phyloP scores from a whole-genome alignment of 2,888 invertebrate species.

The Caenorhabditis uteleia region DNA sequence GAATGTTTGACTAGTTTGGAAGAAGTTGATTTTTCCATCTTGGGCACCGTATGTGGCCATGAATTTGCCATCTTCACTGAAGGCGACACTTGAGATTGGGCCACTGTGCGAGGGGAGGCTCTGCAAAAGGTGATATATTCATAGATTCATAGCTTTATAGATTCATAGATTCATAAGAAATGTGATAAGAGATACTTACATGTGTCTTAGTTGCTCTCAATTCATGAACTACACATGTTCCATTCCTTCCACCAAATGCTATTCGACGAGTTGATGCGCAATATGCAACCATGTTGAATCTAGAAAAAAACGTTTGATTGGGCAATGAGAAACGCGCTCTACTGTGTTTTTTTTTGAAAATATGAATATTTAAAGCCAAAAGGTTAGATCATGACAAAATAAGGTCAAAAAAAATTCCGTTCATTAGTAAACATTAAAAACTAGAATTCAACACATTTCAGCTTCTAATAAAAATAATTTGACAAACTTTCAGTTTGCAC shows the following conservation, averaged over 20 bases:
- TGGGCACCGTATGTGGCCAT: slow-evolving; percentile 89
- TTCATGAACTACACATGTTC: slow-evolving; percentile 92
- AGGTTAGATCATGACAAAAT: no score
- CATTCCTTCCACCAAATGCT: slow-evolving; percentile 91
- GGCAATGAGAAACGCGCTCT: no score
- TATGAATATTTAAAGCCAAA: no score
- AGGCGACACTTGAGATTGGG: slow-evolving; percentile 88
- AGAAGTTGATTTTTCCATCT: slow-evolving; percentile 93
- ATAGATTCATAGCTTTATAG: not conserved
- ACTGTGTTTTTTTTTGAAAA: no score
- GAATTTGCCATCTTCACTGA: slow-evolving; percentile 96
- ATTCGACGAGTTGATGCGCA: slow-evolving; percentile 90
- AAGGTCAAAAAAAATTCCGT: no score
- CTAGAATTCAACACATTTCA: no score
- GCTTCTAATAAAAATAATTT: no score
- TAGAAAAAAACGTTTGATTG: no score
- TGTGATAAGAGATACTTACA: slow-evolving; percentile 65
- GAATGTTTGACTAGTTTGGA: slow-evolving; percentile 83
- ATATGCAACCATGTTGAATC: slow-evolving; percentile 79
- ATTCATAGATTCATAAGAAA: not conserved
- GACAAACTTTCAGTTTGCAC: no score
- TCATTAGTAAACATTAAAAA: no score
- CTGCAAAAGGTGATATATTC: no score
- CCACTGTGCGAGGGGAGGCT: slow-evolving; percentile 81
- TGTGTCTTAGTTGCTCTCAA: slow-evolving; percentile 90